These are phyloP conservation scores for Meghimatium bilineatum DNA, from an alignment of 2,888 invertebrate species.

Conservation along the genomic window DNA sequence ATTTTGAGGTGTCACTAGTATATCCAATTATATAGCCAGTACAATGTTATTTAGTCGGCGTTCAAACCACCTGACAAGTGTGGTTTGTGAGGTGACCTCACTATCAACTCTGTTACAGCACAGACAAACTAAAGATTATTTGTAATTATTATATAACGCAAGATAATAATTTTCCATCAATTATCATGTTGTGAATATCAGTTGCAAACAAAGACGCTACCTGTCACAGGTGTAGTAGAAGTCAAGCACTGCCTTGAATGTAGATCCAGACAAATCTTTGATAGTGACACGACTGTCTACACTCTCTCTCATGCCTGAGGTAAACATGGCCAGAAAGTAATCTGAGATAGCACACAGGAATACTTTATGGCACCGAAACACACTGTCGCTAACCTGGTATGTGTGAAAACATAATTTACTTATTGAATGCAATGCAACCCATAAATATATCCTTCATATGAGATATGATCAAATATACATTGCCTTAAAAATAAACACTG, in stretches of 20 bases:
- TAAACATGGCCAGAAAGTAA: conserved; percentile 59
- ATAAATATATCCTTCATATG: no score
- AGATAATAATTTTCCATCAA: background rate
- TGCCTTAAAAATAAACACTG: no score
- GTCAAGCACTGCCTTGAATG: conserved; percentile 53
- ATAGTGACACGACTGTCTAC: conserved; percentile 55
- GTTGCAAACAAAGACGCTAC: conserved; percentile 5
- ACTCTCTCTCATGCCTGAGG: conserved; percentile 58
- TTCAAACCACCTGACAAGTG: no score
- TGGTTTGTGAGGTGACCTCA: no score
- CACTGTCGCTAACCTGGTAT: conserved; percentile 50
- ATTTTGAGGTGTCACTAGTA: no score
- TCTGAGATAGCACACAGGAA: conserved; percentile 60
- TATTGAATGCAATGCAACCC: no score
- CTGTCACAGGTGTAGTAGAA: conserved; percentile 57
- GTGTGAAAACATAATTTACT: background rate
- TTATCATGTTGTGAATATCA: background rate
- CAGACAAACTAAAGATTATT: no score
- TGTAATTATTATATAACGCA: no score
- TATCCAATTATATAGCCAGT: no score
- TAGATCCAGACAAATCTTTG: conserved; percentile 52
- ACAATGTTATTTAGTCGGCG: no score
- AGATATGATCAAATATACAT: no score
- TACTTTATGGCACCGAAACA: conserved; percentile 60
- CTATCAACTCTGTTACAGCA: no score